phyloP scores from a whole-genome alignment of 2,888 invertebrate species.

The Nebria brevicollis region DNA sequence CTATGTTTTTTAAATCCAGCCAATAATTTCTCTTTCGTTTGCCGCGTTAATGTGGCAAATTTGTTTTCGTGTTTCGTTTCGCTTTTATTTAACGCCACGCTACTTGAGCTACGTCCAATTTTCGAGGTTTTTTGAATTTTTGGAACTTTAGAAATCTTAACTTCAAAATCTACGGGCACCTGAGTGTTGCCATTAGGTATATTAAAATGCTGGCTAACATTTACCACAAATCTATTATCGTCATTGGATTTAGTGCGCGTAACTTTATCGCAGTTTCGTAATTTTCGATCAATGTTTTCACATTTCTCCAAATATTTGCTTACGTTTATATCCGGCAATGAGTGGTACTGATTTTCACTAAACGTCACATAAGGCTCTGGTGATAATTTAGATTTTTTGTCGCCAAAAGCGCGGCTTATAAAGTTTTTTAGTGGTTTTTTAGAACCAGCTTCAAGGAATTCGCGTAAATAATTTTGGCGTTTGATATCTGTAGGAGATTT shows the following conservation, averaged over 20 bases:
- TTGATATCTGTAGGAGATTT: slow-evolving; percentile 29
- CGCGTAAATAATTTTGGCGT: slow-evolving; percentile 60
- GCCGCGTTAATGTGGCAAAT: slow-evolving; percentile 34
- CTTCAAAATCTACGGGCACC: slow-evolving; percentile 61
- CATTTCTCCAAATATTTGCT: slow-evolving; percentile 76
- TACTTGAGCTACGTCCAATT: slow-evolving; percentile 31
- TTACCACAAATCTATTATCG: slow-evolving; percentile 59
- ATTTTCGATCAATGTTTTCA: slow-evolving; percentile 76
- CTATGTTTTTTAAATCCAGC: slow-evolving; percentile 34
- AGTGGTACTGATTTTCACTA: slow-evolving; percentile 76
- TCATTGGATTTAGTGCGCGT: slow-evolving; percentile 50
- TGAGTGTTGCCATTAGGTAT: slow-evolving; percentile 56
- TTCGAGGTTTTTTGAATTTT: slow-evolving; percentile 50
- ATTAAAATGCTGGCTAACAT: slow-evolving; percentile 62
- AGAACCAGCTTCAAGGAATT: slow-evolving; percentile 61
- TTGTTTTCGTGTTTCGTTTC: slow-evolving; percentile 12
- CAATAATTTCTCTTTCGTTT: slow-evolving; percentile 41
- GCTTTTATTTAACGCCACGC: slow-evolving; percentile 7
- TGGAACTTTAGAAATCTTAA: slow-evolving; percentile 62
- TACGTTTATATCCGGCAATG: slow-evolving; percentile 76
- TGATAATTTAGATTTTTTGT: slow-evolving; percentile 63
- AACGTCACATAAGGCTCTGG: slow-evolving; percentile 54
- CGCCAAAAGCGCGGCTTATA: slow-evolving; percentile 61
- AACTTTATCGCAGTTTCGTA: slow-evolving; percentile 64
- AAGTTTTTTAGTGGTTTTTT: slow-evolving; percentile 61